phyloP scores from a whole-genome alignment of 2,113 vertebrate genomes.

The Carassius carassius region DNA sequence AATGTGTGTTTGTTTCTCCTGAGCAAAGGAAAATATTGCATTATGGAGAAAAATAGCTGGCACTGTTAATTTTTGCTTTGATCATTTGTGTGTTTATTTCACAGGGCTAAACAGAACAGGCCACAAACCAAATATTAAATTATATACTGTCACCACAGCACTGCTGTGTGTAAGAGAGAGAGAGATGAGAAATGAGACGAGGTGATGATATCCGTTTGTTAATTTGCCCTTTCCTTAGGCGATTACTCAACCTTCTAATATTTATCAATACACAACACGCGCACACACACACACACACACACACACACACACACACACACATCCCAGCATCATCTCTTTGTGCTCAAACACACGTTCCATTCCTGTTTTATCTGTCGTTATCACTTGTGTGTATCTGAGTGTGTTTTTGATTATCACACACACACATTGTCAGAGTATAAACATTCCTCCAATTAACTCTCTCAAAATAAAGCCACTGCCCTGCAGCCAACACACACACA shows the following conservation, averaged over 20 bases:
- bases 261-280: conserved; percentile 20
- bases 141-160: conserved; percentile 21
- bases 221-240: conserved; percentile 43
- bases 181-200: conserved; percentile 32
- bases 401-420: conserved; percentile 38
- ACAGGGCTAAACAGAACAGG: conserved; percentile 32
- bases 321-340: conserved; percentile 20
- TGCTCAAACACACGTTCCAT: conserved; percentile 36
- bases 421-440: conserved; percentile 36
- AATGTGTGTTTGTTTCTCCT: conserved; percentile 14
- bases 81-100: conserved; percentile 35
- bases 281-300: conserved; percentile 34
- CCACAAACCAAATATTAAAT: conserved; percentile 33
- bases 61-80: conserved; percentile 29
- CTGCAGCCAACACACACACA: conserved; percentile 14
- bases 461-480: conserved; percentile 24
- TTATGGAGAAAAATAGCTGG: conserved; percentile 37
- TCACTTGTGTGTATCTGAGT: background rate
- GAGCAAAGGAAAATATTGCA: conserved; percentile 28
- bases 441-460: conserved; percentile 54
- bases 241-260: conserved; percentile 37
- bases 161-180: conserved; percentile 8
- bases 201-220: conserved; percentile 41
- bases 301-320: conserved; percentile 34
- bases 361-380: conserved; percentile 39